phyloP scores from a whole-genome alignment of 1,140 invertebrate species.

The Ceratina australensis region DNA sequence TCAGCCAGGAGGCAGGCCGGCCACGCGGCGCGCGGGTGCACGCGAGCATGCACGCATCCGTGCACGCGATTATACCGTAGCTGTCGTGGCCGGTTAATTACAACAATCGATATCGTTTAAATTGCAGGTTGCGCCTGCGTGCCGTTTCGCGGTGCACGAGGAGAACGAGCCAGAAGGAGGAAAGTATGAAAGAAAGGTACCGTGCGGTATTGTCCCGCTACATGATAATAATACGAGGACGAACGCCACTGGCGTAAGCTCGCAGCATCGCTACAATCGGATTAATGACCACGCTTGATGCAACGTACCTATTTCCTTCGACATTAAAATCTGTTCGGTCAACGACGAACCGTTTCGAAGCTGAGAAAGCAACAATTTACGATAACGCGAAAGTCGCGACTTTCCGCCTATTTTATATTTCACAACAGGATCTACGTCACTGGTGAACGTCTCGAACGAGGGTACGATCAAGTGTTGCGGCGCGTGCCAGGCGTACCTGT shows the following conservation, averaged over 20 bases:
- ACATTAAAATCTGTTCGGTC: too few relatives aligned
- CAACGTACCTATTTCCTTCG: too few relatives aligned
- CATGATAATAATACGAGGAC: background rate
- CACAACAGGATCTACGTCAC: slow-evolving; percentile 7
- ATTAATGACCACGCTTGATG: background rate
- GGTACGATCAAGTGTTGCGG: slow-evolving; percentile 44
- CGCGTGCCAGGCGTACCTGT: slow-evolving; percentile 52
- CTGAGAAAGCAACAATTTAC: too few relatives aligned
- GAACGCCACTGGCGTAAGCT: background rate
- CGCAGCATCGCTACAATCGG: background rate
- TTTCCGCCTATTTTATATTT: too few relatives aligned
- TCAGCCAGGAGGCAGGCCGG: too few relatives aligned
- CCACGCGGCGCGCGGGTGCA: slow-evolving; percentile 5
- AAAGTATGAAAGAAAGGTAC: slow-evolving; percentile 8
- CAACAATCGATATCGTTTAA: slow-evolving; percentile 64
- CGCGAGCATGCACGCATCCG: slow-evolving; percentile 40
- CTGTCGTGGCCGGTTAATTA: slow-evolving; percentile 59
- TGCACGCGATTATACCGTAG: slow-evolving; percentile 47
- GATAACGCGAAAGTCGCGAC: too few relatives aligned
- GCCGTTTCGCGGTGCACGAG: slow-evolving; percentile 21
- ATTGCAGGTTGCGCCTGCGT: slow-evolving; percentile 48
- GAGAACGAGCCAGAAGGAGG: slow-evolving; percentile 33
- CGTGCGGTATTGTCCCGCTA: slow-evolving; percentile 2
- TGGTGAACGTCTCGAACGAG: slow-evolving; percentile 6
- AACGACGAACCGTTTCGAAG: too few relatives aligned